These are phyloP conservation scores for Salvelinus alpinus DNA, from an alignment of 2,113 vertebrate species.

Conservation along the genomic window DNA sequence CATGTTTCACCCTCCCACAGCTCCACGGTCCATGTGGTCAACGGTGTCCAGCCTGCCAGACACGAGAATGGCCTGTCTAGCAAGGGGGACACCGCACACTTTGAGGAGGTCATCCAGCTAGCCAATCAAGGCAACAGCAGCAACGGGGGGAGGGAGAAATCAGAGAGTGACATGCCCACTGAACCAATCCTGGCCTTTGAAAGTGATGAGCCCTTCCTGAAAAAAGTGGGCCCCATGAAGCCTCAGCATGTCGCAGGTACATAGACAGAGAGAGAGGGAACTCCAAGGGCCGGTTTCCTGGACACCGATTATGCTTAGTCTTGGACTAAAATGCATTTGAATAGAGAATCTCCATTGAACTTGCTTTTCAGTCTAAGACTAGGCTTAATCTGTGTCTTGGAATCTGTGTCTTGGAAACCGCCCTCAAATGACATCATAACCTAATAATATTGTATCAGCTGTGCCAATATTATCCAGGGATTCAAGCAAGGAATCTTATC, in stretches of 20 bases:
- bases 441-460: too few species aligned
- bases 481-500: not conserved
- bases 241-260: constrained; percentile 92
- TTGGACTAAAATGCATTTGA: too few species aligned
- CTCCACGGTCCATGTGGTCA: constrained; percentile 73
- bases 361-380: too few species aligned
- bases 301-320: too few species aligned
- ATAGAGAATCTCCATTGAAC: too few species aligned
- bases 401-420: too few species aligned
- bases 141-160: constrained; percentile 70
- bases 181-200: constrained; percentile 86
- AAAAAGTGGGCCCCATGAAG: constrained; percentile 83
- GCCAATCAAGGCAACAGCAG: constrained; percentile 74
- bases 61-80: constrained; percentile 88
- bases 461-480: not conserved
- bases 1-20: constrained; percentile 53
- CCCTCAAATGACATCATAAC: too few species aligned
- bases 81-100: constrained; percentile 72
- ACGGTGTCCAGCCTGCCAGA: constrained; percentile 81
- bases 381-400: too few species aligned
- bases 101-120: constrained; percentile 76
- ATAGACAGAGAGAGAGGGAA: not conserved
- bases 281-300: too few species aligned
- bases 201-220: constrained; percentile 87
- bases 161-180: constrained; percentile 64